phyloP scores from a whole-genome alignment of 2,888 invertebrate species.

The Apamea crenata region DNA sequence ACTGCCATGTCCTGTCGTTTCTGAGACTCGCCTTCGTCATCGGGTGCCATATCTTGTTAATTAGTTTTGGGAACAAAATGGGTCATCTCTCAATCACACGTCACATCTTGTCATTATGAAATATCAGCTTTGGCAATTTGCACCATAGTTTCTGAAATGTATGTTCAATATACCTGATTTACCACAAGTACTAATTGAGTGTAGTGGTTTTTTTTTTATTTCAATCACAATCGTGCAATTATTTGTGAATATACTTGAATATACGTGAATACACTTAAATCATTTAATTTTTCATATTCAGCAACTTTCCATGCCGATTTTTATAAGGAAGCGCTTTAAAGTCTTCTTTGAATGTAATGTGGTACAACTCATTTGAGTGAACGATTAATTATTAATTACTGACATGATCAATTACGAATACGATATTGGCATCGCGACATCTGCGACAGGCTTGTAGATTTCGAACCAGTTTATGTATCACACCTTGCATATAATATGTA shows the following conservation, averaged over 20 bases:
- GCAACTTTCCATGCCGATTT: background rate
- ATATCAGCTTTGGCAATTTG: constrained; percentile 31
- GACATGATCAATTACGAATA: constrained; percentile 5
- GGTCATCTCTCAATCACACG: constrained; percentile 54
- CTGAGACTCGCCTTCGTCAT: constrained; percentile 35
- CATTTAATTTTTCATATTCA: background rate
- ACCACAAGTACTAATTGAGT: background rate
- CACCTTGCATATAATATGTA: constrained; percentile 7
- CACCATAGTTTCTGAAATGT: constrained; percentile 7
- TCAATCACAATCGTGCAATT: background rate
- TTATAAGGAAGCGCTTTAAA: background rate
- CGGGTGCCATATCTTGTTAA: constrained; percentile 41
- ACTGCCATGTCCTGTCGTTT: constrained; percentile 28
- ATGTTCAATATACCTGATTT: background rate
- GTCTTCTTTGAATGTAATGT: background rate
- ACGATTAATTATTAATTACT: constrained; percentile 27
- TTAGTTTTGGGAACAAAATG: constrained; percentile 51
- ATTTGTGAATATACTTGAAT: no score
- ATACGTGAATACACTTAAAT: background rate
- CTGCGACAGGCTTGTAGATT: constrained; percentile 1
- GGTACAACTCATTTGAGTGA: background rate
- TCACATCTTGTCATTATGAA: constrained; percentile 26
- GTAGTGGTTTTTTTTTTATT: constrained; percentile 1
- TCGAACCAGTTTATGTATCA: constrained; percentile 5
- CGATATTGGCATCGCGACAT: background rate